Base-by-base conservation (phyloP, 2,113 vertebrate species). In the Egretta garzetta region DNA sequence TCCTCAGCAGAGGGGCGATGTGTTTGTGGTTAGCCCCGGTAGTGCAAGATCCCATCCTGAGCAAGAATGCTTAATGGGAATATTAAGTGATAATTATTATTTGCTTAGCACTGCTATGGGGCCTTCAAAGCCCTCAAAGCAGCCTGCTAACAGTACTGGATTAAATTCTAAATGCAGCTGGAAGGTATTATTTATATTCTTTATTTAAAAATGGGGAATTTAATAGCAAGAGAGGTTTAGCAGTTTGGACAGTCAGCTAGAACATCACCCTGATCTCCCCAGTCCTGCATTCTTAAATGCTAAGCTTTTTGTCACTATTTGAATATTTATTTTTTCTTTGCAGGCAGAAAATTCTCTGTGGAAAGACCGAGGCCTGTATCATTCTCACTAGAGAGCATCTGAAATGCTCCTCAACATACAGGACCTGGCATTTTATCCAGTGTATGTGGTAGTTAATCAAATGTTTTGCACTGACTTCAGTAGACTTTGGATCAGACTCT, bases 401-500 rank as follows among this genome's bases (percentile, higher is more conserved):
- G 79, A 85, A 92, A 92, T 67, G 45, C 15, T 75, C 49, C 75
- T 73, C 86, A 70, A 50, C 88, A 87, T 67, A 96, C 63, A 63
- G 86, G 75, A 97, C 68, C 88, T 96, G 94, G 88, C 82, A 87
- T 94, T 93, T 93, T 92, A 92, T 88, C 86, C 76, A 89, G 89
- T 52, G 93, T 88, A 76, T 43, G 15, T 88, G 83, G 87, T 91
- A 90, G 89, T 88, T 90, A 96, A 96, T 92, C 86, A 86, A 94
- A 96, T 91, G 89, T 92, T 97, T 96, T 96, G 73, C 88, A 93
- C 63, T 88, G 94, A 93, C 93, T 97, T 96, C 35, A 73, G 82
- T 37, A 84, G 95, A 91, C 73, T 96, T 97, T 97, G 96, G 89
- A 97, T 94, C 88, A 95, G 88, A 86, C 71, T 91, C 88, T 76